Percentiles rank a stretch among this genome's conserved stretches.
Evolutionary conservation across 2,888 invertebrate species (phyloP).

Genomic region (Chrysolina americana): DNA sequence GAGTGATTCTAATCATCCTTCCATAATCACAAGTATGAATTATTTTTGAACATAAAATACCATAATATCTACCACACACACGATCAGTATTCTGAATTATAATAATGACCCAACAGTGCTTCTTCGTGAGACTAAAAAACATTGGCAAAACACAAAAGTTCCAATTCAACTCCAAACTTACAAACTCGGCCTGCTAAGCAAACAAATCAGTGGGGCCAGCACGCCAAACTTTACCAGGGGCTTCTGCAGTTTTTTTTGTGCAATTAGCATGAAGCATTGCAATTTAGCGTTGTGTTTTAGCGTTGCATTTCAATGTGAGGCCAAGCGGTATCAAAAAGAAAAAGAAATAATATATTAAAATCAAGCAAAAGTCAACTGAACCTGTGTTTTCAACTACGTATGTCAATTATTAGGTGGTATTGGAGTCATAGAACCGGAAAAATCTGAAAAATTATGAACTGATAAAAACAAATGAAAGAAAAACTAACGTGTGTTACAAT

Average conservation of each 20-base stretch:
- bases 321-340: slow-evolving; percentile 63
- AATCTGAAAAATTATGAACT: slow-evolving; percentile 66
- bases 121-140: not conserved
- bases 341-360: slow-evolving; percentile 57
- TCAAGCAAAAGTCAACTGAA: slow-evolving; percentile 62
- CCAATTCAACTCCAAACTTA: slow-evolving; percentile 54
- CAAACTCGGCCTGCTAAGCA: slow-evolving; percentile 62
- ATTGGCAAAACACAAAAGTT: slow-evolving; percentile 24
- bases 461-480: slow-evolving; percentile 54
- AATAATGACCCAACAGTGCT: not conserved
- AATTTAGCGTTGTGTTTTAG: slow-evolving; percentile 50
- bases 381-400: slow-evolving; percentile 55
- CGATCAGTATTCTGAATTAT: not conserved
- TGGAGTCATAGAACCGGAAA: slow-evolving; percentile 69
- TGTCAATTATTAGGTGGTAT: slow-evolving; percentile 66
- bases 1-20: too few relatives aligned
- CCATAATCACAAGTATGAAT: too few relatives aligned
- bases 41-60: too few relatives aligned
- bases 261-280: slow-evolving; percentile 63
- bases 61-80: too few relatives aligned
- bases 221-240: slow-evolving; percentile 69
- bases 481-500: slow-evolving; percentile 57
- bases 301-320: slow-evolving; percentile 62
- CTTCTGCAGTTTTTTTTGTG: slow-evolving; percentile 60
- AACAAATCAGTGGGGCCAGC: slow-evolving; percentile 68